Evolutionary conservation across 2,888 invertebrate genomes (phyloP).

Genomic region (Pseudococcus longispinus): DNA sequence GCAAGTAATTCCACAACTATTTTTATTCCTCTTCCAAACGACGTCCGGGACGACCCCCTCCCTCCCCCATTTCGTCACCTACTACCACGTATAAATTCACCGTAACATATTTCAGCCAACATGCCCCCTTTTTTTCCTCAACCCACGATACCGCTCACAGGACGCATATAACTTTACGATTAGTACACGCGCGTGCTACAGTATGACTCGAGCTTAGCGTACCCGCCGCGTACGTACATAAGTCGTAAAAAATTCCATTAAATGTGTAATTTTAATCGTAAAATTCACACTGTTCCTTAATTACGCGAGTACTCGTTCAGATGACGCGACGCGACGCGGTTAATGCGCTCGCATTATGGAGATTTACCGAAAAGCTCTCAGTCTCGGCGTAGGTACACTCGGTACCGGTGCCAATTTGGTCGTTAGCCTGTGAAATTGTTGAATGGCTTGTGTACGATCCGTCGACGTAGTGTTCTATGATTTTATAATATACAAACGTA

Average conservation of each 20-base stretch:
- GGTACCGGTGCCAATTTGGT: conserved; percentile 13
- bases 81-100: background rate
- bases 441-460: background rate
- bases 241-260: conserved; percentile 18
- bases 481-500: background rate
- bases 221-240: background rate
- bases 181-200: background rate
- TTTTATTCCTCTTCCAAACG: background rate
- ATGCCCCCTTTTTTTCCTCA: background rate
- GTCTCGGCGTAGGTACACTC: background rate
- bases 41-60: no score
- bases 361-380: background rate
- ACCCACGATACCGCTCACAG: background rate
- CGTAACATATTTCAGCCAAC: background rate
- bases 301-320: background rate
- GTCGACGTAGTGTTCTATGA: background rate
- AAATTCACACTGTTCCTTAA: background rate
- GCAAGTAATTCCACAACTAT: background rate
- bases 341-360: conserved; percentile 1
- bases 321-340: background rate
- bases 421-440: conserved; percentile 22
- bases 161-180: background rate
- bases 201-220: background rate
- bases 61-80: background rate
- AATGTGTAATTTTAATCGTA: background rate